Evolutionary conservation across 2,888 invertebrate species (phyloP), one percentile per base, ranked within the genome.

Genomic region (Orthosia incerta): DNA sequence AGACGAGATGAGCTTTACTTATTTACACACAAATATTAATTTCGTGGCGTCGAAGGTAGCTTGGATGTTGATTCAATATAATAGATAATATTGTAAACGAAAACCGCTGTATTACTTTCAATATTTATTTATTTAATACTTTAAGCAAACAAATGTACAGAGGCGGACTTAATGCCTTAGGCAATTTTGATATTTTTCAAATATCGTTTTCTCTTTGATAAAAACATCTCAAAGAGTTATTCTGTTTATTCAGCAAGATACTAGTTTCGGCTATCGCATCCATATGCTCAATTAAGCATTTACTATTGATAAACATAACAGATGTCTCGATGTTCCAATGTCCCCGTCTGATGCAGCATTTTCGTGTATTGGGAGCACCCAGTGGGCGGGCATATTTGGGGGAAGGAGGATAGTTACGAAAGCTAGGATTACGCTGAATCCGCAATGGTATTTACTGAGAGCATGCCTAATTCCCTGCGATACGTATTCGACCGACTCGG

Each of bases 341-440:
- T 67, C 16, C 48, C 23, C 7, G 31, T 13, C 51, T 74, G 69
- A 74, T 67, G 64, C 80, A 67, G 66, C 63, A 51, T 12, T 70
- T 73, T 64, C 56, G 31, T 60, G 18, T 48, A 39, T 59, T 59
- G 45, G 13, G 50, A 39, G 13, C 20, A 45, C 16, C 48, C 39
- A 55, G 16, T n/a, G 63, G 53, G 50, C 20, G 63, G 53, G 50
- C 20, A 57, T 13, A 60, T 68, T 65, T 11, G 31, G 57, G 51
- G 64, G 45, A 31, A 48, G n/a, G 12, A 48, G 45, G 31, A 45
- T n/a, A 48, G 46, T 71, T 78, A 59, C 73, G 45, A 59, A 79
- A 83, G 67, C 83, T 57, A 31, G 53, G 83, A 73, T 80, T 74
- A 79, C 59, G 66, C 45, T 64, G 55, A 67, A 20, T 70, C n/a